Evolutionary conservation across 2,113 vertebrate species (phyloP).

Genomic region (Phalacrocorax brasilianus): DNA sequence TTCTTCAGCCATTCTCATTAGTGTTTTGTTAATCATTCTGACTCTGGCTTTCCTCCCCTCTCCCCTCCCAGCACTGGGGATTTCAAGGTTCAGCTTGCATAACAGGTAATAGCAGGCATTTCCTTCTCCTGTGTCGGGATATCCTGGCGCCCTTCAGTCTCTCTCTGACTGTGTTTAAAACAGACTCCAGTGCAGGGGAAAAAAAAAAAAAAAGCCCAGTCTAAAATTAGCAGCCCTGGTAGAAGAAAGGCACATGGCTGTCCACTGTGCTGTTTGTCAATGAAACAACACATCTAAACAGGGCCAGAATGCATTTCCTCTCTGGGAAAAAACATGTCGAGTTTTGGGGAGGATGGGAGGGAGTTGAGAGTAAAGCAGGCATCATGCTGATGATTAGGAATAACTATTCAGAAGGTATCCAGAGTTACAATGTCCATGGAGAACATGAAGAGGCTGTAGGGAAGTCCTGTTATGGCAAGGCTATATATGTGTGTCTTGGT

Average conservation of each 20-base stretch:
- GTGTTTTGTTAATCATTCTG: constrained; percentile 27
- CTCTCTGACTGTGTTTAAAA: constrained; percentile 85
- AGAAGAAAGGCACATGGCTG: constrained; percentile 68
- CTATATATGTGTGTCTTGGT: neutral
- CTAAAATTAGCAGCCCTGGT: constrained; percentile 86
- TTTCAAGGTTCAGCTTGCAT: constrained; percentile 88
- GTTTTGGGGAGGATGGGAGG: neutral
- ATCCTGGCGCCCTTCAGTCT: constrained; percentile 99
- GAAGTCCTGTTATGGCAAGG: neutral
- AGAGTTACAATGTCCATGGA: neutral
- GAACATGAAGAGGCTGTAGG: neutral
- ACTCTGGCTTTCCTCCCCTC: constrained; percentile 36
- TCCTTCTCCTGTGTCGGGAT: constrained; percentile 98
- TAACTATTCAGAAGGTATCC: neutral
- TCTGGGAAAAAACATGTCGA: constrained; percentile 14
- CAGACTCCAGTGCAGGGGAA: constrained; percentile 73
- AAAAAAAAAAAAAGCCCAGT: constrained; percentile 19
- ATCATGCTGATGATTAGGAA: rapidly evolving
- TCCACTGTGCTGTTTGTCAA: constrained; percentile 74
- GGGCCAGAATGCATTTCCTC: constrained; percentile 73
- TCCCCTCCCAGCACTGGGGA: constrained; percentile 64
- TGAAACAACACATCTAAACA: constrained; percentile 72
- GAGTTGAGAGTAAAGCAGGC: neutral
- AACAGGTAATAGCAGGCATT: constrained; percentile 99
- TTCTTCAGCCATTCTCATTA: constrained; percentile 9